Percentiles rank a stretch among this genome's conserved stretches.
Conservation (phyloP, 1,140 invertebrate genomes). For the Sarcophaga bullata region DNA sequence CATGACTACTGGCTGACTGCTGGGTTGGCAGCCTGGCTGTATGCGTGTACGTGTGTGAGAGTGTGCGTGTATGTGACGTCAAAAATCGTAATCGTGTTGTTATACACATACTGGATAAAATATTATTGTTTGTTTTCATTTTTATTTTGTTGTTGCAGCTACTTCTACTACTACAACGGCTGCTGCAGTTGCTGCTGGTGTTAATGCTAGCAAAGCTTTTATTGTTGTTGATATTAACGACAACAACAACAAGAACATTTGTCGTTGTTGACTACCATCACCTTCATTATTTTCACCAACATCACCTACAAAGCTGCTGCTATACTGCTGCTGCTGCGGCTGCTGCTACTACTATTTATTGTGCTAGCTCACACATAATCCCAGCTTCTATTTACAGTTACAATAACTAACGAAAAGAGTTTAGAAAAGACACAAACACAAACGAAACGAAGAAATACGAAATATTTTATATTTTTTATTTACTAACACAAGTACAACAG, state of each 20-base stretch:
- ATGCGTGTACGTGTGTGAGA: neutral
- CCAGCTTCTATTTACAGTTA: conserved; percentile 7
- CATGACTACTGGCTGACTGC: conserved; percentile 1
- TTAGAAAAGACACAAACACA: neutral
- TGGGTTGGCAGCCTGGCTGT: conserved; percentile 3
- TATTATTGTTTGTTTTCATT: neutral
- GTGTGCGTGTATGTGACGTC: neutral
- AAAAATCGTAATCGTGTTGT: conserved; percentile 21
- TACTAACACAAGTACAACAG: neutral
- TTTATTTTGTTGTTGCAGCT: neutral
- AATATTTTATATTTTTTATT: too few relatives aligned
- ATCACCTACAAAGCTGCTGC: neutral
- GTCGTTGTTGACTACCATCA: too few relatives aligned
- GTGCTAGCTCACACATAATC: neutral
- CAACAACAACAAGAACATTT: too few relatives aligned
- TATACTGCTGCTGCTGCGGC: neutral
- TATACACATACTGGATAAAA: neutral
- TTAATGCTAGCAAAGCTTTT: too few relatives aligned
- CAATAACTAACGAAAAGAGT: neutral
- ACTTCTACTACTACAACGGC: neutral
- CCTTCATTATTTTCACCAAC: too few relatives aligned
- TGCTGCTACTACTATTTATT: too few relatives aligned
- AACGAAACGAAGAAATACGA: too few relatives aligned
- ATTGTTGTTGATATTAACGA: too few relatives aligned
- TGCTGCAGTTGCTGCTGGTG: neutral